Conservation (phyloP, 2,888 invertebrate genomes). For the Aporophyla nigra region DNA sequence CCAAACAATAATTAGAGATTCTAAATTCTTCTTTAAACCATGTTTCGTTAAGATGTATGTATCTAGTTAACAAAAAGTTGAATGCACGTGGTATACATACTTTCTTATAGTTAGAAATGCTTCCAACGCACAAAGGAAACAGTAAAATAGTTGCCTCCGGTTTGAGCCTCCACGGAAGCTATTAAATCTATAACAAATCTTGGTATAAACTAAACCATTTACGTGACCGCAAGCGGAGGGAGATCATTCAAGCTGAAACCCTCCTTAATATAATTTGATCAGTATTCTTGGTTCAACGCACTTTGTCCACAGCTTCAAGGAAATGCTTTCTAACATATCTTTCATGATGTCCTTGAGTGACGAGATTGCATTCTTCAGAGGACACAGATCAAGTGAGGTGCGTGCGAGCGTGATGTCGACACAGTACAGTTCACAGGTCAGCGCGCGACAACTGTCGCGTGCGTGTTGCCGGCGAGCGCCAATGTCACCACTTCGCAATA, state of each 20-base stretch:
- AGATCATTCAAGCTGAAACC: slow-evolving; percentile 28
- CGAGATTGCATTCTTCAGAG: slow-evolving; percentile 54
- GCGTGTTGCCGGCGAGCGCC: slow-evolving; percentile 6
- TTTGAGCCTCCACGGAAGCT: not conserved
- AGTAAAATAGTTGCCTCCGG: slow-evolving; percentile 12
- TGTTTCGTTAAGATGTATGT: not conserved
- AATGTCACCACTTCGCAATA: slow-evolving; percentile 30
- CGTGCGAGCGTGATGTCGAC: slow-evolving; percentile 29
- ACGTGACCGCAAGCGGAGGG: slow-evolving; percentile 28
- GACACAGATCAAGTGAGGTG: slow-evolving; percentile 22
- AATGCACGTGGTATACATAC: not conserved
- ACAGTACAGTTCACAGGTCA: slow-evolving; percentile 47
- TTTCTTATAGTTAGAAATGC: not conserved
- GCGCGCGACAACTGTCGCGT: slow-evolving; percentile 30
- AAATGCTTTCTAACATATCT: slow-evolving; percentile 6
- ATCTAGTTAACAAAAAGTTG: not conserved
- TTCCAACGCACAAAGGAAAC: slow-evolving; percentile 10
- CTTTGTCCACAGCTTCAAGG: not conserved
- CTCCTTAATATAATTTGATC: slow-evolving; percentile 40
- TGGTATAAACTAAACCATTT: slow-evolving; percentile 44
- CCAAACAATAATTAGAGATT: not conserved
- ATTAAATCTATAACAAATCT: slow-evolving; percentile 17
- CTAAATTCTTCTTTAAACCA: not conserved
- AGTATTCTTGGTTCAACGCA: slow-evolving; percentile 32
- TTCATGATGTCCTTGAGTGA: slow-evolving; percentile 11